phyloP scores from a whole-genome alignment of 2,113 vertebrate genomes.

The Megalops atlanticus region DNA sequence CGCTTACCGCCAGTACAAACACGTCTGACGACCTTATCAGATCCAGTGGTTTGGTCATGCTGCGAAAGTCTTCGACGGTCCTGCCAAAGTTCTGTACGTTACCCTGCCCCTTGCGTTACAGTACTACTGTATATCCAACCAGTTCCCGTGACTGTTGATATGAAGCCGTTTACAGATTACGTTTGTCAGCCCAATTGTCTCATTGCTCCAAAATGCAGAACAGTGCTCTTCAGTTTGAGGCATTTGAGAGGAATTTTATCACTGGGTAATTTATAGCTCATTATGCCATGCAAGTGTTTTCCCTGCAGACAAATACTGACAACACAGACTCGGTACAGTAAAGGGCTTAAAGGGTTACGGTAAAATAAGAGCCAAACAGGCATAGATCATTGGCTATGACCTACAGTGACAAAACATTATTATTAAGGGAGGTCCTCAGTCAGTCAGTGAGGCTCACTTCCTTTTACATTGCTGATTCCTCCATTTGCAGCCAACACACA shows the following conservation, averaged over 20 bases:
- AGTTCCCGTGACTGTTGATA: constrained; percentile 16
- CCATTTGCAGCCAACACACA: background rate
- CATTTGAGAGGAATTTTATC: constrained; percentile 16
- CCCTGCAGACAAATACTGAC: background rate
- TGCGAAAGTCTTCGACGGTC: constrained; percentile 59
- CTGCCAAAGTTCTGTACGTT: constrained; percentile 47
- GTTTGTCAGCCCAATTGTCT: background rate
- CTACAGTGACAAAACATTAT: background rate
- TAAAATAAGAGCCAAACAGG: background rate
- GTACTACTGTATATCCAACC: background rate
- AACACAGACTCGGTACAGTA: background rate
- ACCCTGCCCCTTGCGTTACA: background rate
- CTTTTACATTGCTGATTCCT: background rate
- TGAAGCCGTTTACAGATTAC: background rate
- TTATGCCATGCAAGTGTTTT: background rate
- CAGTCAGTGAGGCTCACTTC: background rate
- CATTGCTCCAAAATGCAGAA: too few relatives aligned
- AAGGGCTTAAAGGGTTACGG: background rate
- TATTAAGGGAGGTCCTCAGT: background rate
- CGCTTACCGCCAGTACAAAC: constrained; percentile 64
- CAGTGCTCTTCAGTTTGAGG: background rate
- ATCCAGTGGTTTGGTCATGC: constrained; percentile 56
- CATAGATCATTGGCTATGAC: background rate
- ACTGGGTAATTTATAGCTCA: background rate
- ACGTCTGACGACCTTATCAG: constrained; percentile 55